Evolutionary conservation across 2,888 invertebrate genomes (phyloP), one percentile per base, ranked within the genome.

Genomic region (Heteropelma amictum): DNA sequence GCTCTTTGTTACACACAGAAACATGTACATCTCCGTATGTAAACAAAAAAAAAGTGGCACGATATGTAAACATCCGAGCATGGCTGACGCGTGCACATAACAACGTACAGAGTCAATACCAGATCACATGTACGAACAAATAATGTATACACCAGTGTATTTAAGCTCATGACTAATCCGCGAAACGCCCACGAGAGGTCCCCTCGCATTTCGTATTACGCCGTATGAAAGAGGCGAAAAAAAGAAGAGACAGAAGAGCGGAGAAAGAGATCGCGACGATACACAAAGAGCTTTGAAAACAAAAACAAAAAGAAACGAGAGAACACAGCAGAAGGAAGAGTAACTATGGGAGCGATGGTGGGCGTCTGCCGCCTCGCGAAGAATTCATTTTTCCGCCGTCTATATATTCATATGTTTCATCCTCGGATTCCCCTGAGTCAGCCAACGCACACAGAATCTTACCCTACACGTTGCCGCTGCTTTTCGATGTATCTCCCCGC

Each of bases 401-500:
- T 56, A 28, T 35, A 38, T 12, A 21, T 64, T 17, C 58, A 30
- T 26, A 30, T 42, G 58, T 45, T 65, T 70, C 40, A 67, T 70
- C 65, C 61, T 12, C 49, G 61, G 42, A 63, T 75, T 75, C 71
- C 56, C 61, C 56, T 63, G 75, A 75, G 61, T 75, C 75, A 75
- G 75, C 74, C 7, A n/a, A 10, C 14, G 14, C 51, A 30, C 45
- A 17, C 21, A n/a, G n/a, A n/a, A n/a, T 12, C 23, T 5, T 38
- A 17, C 12, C 19, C 12, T 21, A 17, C 38, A n/a, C n/a, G n/a
- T n/a, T 49, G 26, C 38, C 63, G 14, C 19, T 45, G 2, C 23
- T 30, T 42, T 30, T 19, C 28, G 12, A 3, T 21, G 21, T 30
- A 21, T 60, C 45, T 42, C 60, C 23, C 45, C 7, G 17, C 42